Percentiles rank a stretch among this genome's conserved stretches.
Conservation (phyloP, 2,797 vertebrate genomes). For the Sphenopsis melanotis region DNA sequence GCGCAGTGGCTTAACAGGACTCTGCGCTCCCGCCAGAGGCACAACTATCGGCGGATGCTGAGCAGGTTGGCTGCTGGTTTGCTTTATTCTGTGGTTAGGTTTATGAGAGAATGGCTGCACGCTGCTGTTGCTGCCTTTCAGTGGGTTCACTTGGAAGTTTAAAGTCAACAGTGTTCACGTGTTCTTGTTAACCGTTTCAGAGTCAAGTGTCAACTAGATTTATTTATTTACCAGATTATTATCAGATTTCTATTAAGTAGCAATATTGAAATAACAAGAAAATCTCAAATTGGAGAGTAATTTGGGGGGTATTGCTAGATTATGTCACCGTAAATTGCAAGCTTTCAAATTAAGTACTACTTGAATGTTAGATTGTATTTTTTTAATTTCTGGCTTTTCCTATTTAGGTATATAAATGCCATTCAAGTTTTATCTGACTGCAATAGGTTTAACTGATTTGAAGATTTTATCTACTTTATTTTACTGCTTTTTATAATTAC, state of each 20-base stretch:
- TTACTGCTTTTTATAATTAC: background rate
- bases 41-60: constrained; percentile 71
- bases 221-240: too few species aligned
- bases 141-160: background rate
- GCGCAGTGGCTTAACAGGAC: constrained; percentile 63
- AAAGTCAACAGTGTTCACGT: background rate
- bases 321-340: background rate
- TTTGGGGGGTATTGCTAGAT: background rate
- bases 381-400: background rate
- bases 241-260: background rate
- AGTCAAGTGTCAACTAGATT: background rate
- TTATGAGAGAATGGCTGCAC: background rate
- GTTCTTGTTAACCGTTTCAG: background rate
- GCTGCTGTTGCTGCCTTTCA: background rate
- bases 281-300: background rate
- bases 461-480: background rate
- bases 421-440: background rate
- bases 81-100: background rate
- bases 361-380: background rate
- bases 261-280: background rate
- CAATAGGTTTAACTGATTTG: background rate
- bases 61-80: constrained; percentile 47
- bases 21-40: constrained; percentile 75
- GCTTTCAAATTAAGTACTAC: background rate
- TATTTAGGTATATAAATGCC: background rate